Conservation (phyloP, 2,113 vertebrate species). For the Neopipo cinnamomea region DNA sequence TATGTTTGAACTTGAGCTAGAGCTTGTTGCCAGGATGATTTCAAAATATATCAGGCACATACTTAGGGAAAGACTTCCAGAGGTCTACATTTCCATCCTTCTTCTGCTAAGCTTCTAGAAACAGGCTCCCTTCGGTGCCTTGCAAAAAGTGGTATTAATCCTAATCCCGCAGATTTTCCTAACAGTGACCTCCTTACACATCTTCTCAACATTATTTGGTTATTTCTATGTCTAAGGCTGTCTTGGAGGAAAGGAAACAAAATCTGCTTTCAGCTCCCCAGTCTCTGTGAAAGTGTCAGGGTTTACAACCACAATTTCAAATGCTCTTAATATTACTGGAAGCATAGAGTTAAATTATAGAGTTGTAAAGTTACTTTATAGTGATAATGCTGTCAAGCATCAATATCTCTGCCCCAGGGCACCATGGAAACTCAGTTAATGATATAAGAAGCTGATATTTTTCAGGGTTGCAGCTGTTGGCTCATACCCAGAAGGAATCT, state of each 20-base stretch:
- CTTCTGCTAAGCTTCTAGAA: background rate
- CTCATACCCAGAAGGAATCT: constrained; percentile 56
- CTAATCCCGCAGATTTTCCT: background rate
- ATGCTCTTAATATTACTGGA: constrained; percentile 80
- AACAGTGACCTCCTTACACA: background rate
- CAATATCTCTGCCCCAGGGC: constrained; percentile 67
- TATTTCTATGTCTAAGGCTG: background rate
- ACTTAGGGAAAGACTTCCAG: background rate
- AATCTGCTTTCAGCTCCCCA: background rate
- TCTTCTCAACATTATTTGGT: background rate
- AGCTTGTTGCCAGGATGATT: constrained; percentile 26
- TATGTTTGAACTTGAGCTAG: background rate
- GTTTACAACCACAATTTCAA: constrained; percentile 75
- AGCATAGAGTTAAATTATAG: constrained; percentile 80
- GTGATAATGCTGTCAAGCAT: constrained; percentile 78
- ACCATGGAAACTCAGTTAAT: constrained; percentile 75
- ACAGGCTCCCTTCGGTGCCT: background rate
- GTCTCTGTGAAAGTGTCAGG: constrained; percentile 59
- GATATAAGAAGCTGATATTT: constrained; percentile 70
- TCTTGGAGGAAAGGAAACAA: constrained; percentile 24
- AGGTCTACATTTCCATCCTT: background rate
- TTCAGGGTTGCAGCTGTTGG: constrained; percentile 63
- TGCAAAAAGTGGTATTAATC: background rate
- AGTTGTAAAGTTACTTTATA: constrained; percentile 81
- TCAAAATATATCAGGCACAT: background rate